Evolutionary conservation across 2,113 vertebrate genomes (phyloP), one percentile per base, ranked within the genome.

Genomic region (Lagopus leucura): DNA sequence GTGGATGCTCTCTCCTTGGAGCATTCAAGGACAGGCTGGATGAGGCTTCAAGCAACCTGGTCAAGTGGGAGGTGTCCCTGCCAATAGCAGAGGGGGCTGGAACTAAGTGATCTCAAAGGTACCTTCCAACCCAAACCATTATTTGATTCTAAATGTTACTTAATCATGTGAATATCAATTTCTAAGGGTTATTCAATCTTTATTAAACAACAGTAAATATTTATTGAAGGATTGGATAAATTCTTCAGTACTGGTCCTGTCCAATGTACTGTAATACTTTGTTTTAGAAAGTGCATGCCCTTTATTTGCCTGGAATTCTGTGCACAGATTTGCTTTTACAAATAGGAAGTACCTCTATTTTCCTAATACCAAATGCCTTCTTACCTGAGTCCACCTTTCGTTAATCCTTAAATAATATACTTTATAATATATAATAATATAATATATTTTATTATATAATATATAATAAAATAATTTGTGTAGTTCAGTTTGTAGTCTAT

Each of bases 131-230:
- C 50, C 13, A 52, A 52, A 52, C 13, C 50, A 52, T 52, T 52
- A 25, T 27, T 52, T 52, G 50, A 52, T 52, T 52, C 13, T 52
- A 27, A 27, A 48, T 57, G 32, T 60, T 86, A 48, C 86, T 86
- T 54, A 48, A 0, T 47, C 65, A 81, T 0, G 1, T 86, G 77
- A 52, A 24, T 48, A 15, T 24, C 25, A 78, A 40, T 88, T 94
- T 91, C 65, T 81, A 83, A 75, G 36, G 2, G 12, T 81, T 83
- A 73, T 65, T 81, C 16, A 42, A 17, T 65, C 57, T 82, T 71
- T 75, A 88, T 91, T 81, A 74, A 92, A 76, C 22, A 86, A 15
- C 4, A 92, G 34, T 88, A 93, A 92, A 82, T 81, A 82, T 87
- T 93, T 92, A 69, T 82, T 76, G 54, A 84, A 90, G 40, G 4